Conservation (phyloP, 2,797 vertebrate species). For the Pangasius krempfi region DNA sequence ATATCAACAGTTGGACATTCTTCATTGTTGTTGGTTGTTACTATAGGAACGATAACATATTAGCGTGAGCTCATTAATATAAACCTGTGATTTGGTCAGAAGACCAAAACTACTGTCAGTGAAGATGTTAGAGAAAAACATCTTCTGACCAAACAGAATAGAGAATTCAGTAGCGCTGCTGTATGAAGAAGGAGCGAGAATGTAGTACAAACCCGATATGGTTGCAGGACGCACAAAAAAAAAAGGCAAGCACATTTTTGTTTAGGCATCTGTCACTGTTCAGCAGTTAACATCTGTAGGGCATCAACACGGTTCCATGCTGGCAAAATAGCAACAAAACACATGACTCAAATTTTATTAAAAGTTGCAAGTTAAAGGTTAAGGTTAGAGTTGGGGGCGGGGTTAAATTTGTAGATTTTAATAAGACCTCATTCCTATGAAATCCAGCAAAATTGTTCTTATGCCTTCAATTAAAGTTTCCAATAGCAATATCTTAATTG, state of each 20-base stretch:
- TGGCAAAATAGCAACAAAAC: conserved; percentile 18
- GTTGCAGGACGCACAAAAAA: neutral
- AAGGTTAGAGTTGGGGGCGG: neutral
- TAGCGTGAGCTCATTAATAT: neutral
- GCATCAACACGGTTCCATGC: neutral
- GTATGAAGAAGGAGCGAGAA: neutral
- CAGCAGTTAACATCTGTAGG: neutral
- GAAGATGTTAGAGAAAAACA: neutral
- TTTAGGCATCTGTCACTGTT: neutral
- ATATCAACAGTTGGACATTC: neutral
- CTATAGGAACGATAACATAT: no score
- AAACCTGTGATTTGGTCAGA: neutral
- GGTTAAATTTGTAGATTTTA: neutral
- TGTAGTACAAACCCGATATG: neutral
- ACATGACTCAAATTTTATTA: neutral
- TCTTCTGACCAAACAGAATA: neutral
- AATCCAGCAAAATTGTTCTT: neutral
- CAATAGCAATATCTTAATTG: neutral
- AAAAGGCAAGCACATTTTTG: neutral
- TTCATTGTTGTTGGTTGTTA: neutral
- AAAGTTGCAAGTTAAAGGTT: neutral
- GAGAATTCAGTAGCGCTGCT: neutral
- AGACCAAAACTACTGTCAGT: neutral
- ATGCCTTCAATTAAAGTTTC: neutral
- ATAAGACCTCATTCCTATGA: neutral